A percentile compares a stretch with the other conserved stretches of the same genome.
Evolutionary conservation across 1,140 invertebrate genomes (phyloP).

Genomic region (Calliopsis andreniformis): DNA sequence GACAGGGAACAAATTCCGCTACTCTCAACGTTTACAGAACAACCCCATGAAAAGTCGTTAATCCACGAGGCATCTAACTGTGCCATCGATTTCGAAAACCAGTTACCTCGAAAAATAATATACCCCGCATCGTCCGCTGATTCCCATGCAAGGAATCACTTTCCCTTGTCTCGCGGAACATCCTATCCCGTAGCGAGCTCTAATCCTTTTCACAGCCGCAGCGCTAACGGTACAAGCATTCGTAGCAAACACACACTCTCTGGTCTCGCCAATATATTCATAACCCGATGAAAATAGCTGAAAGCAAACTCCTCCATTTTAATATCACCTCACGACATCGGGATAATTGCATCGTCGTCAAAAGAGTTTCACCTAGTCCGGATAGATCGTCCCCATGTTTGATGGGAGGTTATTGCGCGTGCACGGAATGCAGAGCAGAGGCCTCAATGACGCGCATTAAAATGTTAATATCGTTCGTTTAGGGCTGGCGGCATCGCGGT

Average conservation of each 20-base stretch:
- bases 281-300: not conserved
- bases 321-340: not conserved
- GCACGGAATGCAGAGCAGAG: slow-evolving; percentile 21
- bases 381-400: not conserved
- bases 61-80: no score
- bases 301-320: not conserved
- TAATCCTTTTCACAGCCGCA: not conserved
- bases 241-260: not conserved
- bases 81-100: no score
- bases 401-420: not conserved
- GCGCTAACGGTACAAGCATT: slow-evolving; percentile 11
- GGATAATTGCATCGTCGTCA: slow-evolving; percentile 22
- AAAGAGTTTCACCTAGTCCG: slow-evolving; percentile 35
- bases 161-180: slow-evolving; percentile 1
- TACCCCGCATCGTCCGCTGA: not conserved
- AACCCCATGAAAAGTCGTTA: no score
- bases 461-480: slow-evolving; percentile 65
- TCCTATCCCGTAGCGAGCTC: not conserved
- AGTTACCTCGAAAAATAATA: not conserved
- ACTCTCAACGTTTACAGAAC: no score
- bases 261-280: not conserved
- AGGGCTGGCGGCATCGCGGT: slow-evolving; percentile 5
- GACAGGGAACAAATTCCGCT: no score
- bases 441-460: slow-evolving; percentile 33
- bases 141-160: not conserved